A percentile compares a stretch with the other conserved stretches of the same genome.
Evolutionary conservation across 2,113 vertebrate species (phyloP).

Genomic region (Microcebus murinus): DNA sequence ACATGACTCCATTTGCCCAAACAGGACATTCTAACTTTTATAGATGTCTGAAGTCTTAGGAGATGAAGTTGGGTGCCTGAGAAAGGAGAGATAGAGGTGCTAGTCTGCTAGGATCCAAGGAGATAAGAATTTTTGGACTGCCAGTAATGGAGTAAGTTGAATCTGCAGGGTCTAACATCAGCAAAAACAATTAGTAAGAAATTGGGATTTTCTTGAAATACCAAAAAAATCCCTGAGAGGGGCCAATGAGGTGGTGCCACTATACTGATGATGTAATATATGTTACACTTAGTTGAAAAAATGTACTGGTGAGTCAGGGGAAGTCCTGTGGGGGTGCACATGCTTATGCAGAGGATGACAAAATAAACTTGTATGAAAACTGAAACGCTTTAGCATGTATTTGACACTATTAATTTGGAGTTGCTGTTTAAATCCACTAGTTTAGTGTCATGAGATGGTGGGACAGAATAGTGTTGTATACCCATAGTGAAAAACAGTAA

Average conservation of each 20-base stretch:
- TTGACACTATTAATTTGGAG: slow-evolving; percentile 14
- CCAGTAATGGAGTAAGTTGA: background rate
- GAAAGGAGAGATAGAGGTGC: background rate
- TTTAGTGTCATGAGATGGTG: background rate
- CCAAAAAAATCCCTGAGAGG: background rate
- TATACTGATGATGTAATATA: background rate
- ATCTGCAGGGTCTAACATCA: background rate
- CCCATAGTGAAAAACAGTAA: background rate
- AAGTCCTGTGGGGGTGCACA: background rate
- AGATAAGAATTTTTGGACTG: background rate
- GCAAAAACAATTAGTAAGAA: slow-evolving; percentile 53
- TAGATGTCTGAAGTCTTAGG: slow-evolving; percentile 26
- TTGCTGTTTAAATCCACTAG: slow-evolving; percentile 47
- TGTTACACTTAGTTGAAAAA: slow-evolving; percentile 32
- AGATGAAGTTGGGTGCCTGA: background rate
- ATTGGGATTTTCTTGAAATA: slow-evolving; percentile 38
- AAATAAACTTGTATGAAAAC: slow-evolving; percentile 25
- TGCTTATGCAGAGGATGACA: slow-evolving; percentile 13
- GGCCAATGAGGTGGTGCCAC: background rate
- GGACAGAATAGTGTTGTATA: background rate
- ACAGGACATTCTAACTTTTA: background rate
- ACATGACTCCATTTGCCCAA: slow-evolving; percentile 7
- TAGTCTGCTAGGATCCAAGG: background rate
- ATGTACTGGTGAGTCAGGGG: background rate
- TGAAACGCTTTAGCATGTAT: background rate